Conservation (phyloP, 2,113 vertebrate genomes). For the Pedetes capensis region DNA sequence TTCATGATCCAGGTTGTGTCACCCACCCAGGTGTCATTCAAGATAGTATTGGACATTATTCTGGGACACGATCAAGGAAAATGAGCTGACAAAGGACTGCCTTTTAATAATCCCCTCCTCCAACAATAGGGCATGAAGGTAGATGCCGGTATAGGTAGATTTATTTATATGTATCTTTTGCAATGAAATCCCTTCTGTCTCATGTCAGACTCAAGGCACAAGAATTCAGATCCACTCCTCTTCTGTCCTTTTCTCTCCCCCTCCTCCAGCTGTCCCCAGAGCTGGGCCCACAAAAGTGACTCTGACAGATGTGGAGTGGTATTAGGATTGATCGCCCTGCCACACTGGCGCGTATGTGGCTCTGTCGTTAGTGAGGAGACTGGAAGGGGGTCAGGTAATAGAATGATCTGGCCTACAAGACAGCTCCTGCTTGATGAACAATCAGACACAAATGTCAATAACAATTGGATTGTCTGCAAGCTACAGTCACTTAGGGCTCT, state of each 20-base stretch:
- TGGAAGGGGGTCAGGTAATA: slow-evolving; percentile 77
- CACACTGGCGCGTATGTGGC: neutral
- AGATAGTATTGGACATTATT: neutral
- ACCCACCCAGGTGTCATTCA: neutral
- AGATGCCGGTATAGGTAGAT: neutral
- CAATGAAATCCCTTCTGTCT: neutral
- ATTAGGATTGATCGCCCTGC: slow-evolving; percentile 81
- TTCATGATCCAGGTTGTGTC: neutral
- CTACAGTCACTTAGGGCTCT: slow-evolving; percentile 88
- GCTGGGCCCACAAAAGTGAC: slow-evolving; percentile 24
- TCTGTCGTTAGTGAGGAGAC: slow-evolving; percentile 68
- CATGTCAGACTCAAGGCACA: neutral
- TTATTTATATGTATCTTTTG: neutral
- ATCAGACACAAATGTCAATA: slow-evolving; percentile 89
- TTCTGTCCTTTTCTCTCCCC: fast-evolving
- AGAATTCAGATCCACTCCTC: neutral
- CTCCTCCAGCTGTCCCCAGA: neutral
- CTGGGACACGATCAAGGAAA: neutral
- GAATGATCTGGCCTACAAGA: slow-evolving; percentile 82
- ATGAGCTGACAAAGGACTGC: neutral
- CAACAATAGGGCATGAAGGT: neutral
- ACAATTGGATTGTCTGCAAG: slow-evolving; percentile 88
- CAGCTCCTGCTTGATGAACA: slow-evolving; percentile 85
- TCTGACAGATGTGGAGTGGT: slow-evolving; percentile 66
- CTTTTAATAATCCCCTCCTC: neutral